A percentile compares a stretch with the other conserved stretches of the same genome.
Evolutionary conservation across 2,797 vertebrate species (phyloP).

Genomic region (Cyprinella venusta): DNA sequence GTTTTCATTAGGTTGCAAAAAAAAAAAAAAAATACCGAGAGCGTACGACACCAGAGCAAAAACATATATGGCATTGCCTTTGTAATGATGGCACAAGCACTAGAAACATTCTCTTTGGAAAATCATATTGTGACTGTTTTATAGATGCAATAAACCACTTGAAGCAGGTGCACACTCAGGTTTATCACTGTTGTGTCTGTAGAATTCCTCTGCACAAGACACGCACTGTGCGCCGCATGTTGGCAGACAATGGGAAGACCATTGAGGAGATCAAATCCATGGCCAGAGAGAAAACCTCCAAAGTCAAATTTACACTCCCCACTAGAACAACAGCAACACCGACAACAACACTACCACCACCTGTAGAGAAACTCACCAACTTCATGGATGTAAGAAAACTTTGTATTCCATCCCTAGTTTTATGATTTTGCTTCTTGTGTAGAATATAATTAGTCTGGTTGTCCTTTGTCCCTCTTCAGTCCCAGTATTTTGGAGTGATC

Average conservation of each 20-base stretch:
- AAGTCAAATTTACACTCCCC: neutral
- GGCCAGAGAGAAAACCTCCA: slow-evolving; percentile 44
- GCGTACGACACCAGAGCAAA: too few species aligned
- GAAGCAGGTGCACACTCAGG: neutral
- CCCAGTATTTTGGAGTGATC: slow-evolving; percentile 79
- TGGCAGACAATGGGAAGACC: slow-evolving; percentile 73
- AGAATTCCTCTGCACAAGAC: slow-evolving; percentile 82
- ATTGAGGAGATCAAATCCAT: slow-evolving; percentile 68
- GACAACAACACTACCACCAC: slow-evolving; percentile 41
- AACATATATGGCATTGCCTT: neutral
- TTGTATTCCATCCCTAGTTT: neutral
- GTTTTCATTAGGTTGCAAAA: too few species aligned
- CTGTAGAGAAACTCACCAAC: slow-evolving; percentile 82
- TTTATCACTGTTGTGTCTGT: neutral
- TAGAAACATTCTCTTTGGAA: neutral
- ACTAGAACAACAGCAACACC: neutral
- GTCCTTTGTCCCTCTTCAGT: slow-evolving; percentile 60
- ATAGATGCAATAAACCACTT: neutral
- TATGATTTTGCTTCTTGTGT: neutral
- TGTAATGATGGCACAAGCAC: neutral
- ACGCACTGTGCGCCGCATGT: slow-evolving; percentile 66
- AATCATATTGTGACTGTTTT: neutral
- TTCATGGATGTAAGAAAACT: slow-evolving; percentile 83
- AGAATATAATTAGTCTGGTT: neutral
- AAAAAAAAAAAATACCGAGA: neutral